These are phyloP conservation scores for Colius striatus DNA, from an alignment of 2,113 vertebrate genomes.

Conservation along the genomic window DNA sequence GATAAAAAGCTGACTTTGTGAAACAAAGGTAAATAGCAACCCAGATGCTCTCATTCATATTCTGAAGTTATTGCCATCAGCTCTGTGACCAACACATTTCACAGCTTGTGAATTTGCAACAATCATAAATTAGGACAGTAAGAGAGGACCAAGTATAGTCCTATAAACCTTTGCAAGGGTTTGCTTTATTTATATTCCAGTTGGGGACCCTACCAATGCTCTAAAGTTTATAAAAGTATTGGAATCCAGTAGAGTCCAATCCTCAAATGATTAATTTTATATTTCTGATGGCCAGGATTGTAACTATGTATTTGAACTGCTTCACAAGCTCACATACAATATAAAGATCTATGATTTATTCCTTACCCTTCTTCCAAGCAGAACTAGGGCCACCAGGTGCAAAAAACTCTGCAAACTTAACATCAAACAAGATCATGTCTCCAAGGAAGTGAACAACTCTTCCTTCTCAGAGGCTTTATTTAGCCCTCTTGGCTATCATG, in stretches of 20 bases:
- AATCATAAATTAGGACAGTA: slow-evolving; percentile 58
- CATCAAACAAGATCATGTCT: neutral
- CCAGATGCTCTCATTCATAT: slow-evolving; percentile 57
- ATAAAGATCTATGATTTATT: neutral
- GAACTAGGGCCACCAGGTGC: neutral
- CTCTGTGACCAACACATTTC: slow-evolving; percentile 57
- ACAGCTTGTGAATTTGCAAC: slow-evolving; percentile 63
- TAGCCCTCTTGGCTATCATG: neutral
- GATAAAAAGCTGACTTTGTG: slow-evolving; percentile 51
- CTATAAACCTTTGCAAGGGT: slow-evolving; percentile 34
- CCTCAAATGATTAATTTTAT: neutral
- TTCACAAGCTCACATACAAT: neutral
- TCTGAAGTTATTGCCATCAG: slow-evolving; percentile 61
- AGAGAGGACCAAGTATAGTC: neutral
- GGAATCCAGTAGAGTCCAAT: neutral
- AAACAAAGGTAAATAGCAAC: slow-evolving; percentile 60
- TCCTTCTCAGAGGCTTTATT: neutral
- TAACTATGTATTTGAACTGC: neutral
- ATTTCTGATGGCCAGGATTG: neutral
- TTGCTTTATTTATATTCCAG: slow-evolving; percentile 53
- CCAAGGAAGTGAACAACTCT: neutral
- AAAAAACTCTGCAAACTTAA: neutral
- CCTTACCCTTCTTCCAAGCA: neutral
- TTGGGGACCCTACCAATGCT: neutral
- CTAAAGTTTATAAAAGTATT: neutral